Conservation (phyloP, 1,140 invertebrate species). For the Euwallacea fornicatus region DNA sequence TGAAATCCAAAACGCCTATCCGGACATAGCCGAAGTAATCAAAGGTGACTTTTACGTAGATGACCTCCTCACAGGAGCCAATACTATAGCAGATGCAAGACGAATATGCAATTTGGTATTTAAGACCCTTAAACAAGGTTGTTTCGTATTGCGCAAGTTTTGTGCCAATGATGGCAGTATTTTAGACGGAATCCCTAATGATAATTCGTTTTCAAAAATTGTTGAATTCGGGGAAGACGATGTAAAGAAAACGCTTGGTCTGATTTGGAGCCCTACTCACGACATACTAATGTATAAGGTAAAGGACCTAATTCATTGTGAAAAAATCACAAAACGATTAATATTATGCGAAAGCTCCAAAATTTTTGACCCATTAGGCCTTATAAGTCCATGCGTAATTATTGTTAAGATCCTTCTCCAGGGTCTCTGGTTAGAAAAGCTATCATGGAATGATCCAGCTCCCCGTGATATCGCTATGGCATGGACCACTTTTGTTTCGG, state of each 20-base stretch:
- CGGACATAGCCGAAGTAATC: slow-evolving; percentile 43
- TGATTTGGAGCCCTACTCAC: neutral
- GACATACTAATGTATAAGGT: neutral
- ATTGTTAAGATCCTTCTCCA: neutral
- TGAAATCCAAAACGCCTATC: slow-evolving; percentile 20
- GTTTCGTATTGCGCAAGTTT: slow-evolving; percentile 15
- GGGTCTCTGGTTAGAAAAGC: slow-evolving; percentile 26
- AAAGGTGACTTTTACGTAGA: slow-evolving; percentile 55
- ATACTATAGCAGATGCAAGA: slow-evolving; percentile 17
- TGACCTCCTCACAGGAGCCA: slow-evolving; percentile 52
- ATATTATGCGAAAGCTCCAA: slow-evolving; percentile 11
- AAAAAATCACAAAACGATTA: slow-evolving; percentile 1
- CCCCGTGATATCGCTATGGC: slow-evolving; percentile 7
- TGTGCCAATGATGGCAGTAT: slow-evolving; percentile 11
- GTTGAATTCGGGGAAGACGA: neutral
- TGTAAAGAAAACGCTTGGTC: slow-evolving; percentile 10
- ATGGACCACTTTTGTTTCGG: slow-evolving; percentile 12
- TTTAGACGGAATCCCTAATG: neutral
- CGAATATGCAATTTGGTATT: slow-evolving; percentile 16
- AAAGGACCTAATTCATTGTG: neutral
- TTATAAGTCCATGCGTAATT: slow-evolving; percentile 11
- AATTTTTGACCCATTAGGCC: slow-evolving; percentile 25
- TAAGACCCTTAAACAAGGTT: slow-evolving; percentile 17
- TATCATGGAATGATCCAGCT: slow-evolving; percentile 38
- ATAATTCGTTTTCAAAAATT: neutral